Base-by-base conservation (phyloP, 1,140 invertebrate genomes). In the Drosophila tani region DNA sequence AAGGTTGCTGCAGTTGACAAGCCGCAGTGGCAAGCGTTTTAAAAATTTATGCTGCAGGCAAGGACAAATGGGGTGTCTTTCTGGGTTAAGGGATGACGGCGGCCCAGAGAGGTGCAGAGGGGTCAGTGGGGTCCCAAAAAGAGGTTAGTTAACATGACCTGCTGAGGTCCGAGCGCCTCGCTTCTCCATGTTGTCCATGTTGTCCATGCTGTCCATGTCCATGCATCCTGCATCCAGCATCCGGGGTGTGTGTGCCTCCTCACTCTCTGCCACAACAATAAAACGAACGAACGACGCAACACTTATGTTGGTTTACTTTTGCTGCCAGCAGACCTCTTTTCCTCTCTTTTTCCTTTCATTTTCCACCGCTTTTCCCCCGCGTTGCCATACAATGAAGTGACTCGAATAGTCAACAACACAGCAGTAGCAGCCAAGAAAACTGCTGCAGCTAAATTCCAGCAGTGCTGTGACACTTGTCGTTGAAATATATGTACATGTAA, bases 271-370 rank as follows among this genome's bases (percentile, higher is more conserved):
- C 84, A 74, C 65, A 75, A 86, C 69, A 86, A 90, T 79, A 88
- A 66, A 82, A 81, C 74, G 78, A 82, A 83, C 68, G 77, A 80
- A 88, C 73, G 81, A 79, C 81, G 84, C 85, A 88, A 90, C 84
- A 88, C 84, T 88, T 90, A 90, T 88, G 84, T 90, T 67, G 84
- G 84, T 81, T 90, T 90, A 88, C 85, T 90, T 79, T 79, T 41
- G 38, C 65, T 62, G 29, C 32, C 29, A 27, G 63, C 24, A 32
- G 29, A 8, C 14, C 38, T n/a, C 5, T 15, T 15, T 47, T 15
- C 43, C 57, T 14, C 40, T 4, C 51, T 24, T 14, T 47, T 29
- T 19, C 24, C 15, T 24, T 3, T 35, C 29, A 29, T 29, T 57
- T 69, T n/a, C 21, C 50, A 4, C 5, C 40, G 49, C 38, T 15